These are phyloP conservation scores for Xiphorhynchus elegans DNA, from an alignment of 2,113 vertebrate species.

Conservation along the genomic window DNA sequence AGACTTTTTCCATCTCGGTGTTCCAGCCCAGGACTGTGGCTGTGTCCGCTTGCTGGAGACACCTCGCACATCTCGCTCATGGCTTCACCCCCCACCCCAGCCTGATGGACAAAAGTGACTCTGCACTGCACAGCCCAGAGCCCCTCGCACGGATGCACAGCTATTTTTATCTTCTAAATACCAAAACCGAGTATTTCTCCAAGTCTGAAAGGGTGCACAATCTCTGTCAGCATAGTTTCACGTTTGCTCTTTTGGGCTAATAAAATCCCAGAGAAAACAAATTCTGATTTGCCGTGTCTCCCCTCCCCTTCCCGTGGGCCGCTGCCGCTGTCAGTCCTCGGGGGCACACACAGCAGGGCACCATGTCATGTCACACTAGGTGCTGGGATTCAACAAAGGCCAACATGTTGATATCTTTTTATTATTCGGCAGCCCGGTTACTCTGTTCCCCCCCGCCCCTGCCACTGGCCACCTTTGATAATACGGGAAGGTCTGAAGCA, in stretches of 20 bases:
- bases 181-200: not conserved
- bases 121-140: not conserved
- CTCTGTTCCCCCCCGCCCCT: conserved; percentile 14
- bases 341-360: conserved; percentile 70
- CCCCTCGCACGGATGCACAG: accelerated
- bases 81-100: not conserved
- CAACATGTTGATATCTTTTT: conserved; percentile 77
- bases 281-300: conserved; percentile 41
- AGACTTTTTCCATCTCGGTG: not conserved
- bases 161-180: not conserved
- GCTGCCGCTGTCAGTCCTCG: conserved; percentile 52
- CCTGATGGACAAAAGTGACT: not conserved
- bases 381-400: conserved; percentile 73
- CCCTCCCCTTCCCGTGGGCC: conserved; percentile 45
- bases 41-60: accelerated
- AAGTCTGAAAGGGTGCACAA: not conserved
- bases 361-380: conserved; percentile 76
- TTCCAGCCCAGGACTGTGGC: accelerated
- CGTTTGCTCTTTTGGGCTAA: conserved; percentile 15
- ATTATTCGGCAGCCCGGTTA: conserved; percentile 63
- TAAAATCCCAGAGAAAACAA: conserved; percentile 52
- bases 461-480: not conserved
- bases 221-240: not conserved
- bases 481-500: not conserved
- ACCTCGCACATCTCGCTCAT: not conserved